These are phyloP conservation scores for Tragulus kanchil DNA, from an alignment of 2,113 vertebrate genomes.

Conservation along the genomic window DNA sequence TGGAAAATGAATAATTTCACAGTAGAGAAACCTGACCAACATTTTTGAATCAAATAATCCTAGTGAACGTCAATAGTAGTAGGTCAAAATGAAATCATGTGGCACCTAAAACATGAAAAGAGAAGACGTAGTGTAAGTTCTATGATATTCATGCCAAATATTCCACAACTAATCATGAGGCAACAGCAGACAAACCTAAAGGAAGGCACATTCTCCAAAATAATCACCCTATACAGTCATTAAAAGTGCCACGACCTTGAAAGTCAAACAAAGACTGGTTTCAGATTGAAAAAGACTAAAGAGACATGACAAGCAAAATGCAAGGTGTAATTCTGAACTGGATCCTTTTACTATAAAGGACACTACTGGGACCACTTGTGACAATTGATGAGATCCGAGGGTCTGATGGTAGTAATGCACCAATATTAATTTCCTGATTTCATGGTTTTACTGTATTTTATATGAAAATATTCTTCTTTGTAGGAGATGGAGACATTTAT, in stretches of 20 bases:
- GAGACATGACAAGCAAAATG: not conserved
- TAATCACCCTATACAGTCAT: not conserved
- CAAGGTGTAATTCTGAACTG: not conserved
- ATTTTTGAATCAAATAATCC: not conserved
- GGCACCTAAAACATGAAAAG: not conserved
- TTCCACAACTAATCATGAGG: not conserved
- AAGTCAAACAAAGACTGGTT: conserved; percentile 36
- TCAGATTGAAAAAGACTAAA: not conserved
- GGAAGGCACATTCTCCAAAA: not conserved
- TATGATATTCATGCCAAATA: not conserved
- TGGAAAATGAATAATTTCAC: not conserved
- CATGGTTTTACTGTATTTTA: conserved; percentile 26
- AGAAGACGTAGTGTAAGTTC: not conserved
- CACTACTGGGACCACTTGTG: not conserved
- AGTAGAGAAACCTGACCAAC: not conserved
- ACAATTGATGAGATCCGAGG: conserved; percentile 9
- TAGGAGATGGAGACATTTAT: not conserved
- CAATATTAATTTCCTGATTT: conserved; percentile 28
- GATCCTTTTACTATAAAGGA: not conserved
- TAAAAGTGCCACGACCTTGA: not conserved
- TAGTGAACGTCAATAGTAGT: not conserved
- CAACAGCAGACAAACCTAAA: not conserved
- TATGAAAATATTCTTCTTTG: not conserved
- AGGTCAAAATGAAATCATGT: not conserved
- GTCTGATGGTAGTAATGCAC: not conserved